Base-by-base conservation (phyloP, 2,888 invertebrate species). In the Hirtodrosophila confusa region DNA sequence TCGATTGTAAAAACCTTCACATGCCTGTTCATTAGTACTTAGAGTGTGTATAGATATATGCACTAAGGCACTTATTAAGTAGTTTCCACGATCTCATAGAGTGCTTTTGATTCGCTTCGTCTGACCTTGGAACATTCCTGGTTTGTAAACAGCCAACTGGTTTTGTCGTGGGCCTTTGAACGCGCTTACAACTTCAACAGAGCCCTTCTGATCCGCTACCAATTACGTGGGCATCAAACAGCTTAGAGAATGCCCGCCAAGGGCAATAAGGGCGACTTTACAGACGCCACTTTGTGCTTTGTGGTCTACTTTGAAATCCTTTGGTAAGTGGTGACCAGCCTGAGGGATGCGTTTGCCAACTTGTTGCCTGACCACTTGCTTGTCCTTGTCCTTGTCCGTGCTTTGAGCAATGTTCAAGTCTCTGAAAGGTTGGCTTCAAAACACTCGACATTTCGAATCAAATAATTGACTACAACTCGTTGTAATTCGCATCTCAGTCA, bases 131-230 rank as follows among this genome's bases (percentile, higher is more conserved):
- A 41, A 24, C 10, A 31, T 31, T 8, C 33, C 3, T 9, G 39
- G 17, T 17, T 17, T 2, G 17, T 17, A 17, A 17, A 17, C 17
- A 17, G 17, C 17, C 39, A 11, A 24, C 37, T 12, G 44, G 9
- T 23, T 24, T 43, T 36, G 33, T 27, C 36, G 45, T 55, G 2
- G 17, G 31, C 4, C 33, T 53, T 51, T 54, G 55, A 43, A 51
- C 51, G 60, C 56, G 44, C 51, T 43, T 9, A 54, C 53, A 31
- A 41, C 56, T 43, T 27, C 31, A 51, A 53, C 29, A 51, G 64
- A 65, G 70, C 61, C 70, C 24, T 55, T 65, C 63, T 69, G 74
- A 75, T 65, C 58, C 62, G 58, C 40, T 48, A 69, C 74, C 75
- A 75, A 70, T 78, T 75, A 70, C 61, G 61, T 56, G 61, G 61